phyloP scores from a whole-genome alignment of 2,797 vertebrate genomes.

The Rhinichthys osculus region DNA sequence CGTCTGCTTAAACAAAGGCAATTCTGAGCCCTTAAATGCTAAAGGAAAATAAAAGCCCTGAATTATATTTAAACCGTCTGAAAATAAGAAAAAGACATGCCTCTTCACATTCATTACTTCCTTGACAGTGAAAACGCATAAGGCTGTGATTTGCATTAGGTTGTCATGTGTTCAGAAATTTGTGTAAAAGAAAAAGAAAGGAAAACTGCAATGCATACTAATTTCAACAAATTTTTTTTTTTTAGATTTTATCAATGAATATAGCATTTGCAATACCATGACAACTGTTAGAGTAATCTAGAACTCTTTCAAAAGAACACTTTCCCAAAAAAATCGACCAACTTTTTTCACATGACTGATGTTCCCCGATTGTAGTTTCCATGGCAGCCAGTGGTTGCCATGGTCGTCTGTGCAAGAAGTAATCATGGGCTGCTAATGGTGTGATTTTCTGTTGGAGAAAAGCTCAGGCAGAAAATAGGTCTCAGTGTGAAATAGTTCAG shows the following conservation, averaged over 20 bases:
- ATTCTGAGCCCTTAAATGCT: background rate
- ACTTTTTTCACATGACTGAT: constrained; percentile 41
- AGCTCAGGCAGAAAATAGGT: background rate
- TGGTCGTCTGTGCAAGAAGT: constrained; percentile 37
- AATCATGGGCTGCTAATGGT: constrained; percentile 44
- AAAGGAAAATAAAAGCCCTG: background rate
- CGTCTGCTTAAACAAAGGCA: background rate
- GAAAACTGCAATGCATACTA: background rate
- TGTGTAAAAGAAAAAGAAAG: constrained; percentile 1
- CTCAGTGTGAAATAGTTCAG: constrained; percentile 17
- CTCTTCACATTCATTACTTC: background rate
- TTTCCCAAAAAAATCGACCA: constrained; percentile 13
- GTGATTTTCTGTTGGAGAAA: constrained; percentile 9
- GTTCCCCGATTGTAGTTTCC: constrained; percentile 41
- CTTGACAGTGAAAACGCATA: background rate
- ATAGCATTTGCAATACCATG: background rate
- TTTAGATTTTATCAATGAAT: background rate
- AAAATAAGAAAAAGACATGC: background rate
- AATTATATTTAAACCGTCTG: background rate
- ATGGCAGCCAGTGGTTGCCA: constrained; percentile 45
- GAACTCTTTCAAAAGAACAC: background rate
- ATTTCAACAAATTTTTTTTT: background rate
- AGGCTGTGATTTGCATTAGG: constrained; percentile 9
- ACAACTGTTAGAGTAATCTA: background rate
- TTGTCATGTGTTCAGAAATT: constrained; percentile 3